Evolutionary conservation across 2,113 vertebrate species (phyloP), one percentile per base, ranked within the genome.

Genomic region (Hyaena hyaena): DNA sequence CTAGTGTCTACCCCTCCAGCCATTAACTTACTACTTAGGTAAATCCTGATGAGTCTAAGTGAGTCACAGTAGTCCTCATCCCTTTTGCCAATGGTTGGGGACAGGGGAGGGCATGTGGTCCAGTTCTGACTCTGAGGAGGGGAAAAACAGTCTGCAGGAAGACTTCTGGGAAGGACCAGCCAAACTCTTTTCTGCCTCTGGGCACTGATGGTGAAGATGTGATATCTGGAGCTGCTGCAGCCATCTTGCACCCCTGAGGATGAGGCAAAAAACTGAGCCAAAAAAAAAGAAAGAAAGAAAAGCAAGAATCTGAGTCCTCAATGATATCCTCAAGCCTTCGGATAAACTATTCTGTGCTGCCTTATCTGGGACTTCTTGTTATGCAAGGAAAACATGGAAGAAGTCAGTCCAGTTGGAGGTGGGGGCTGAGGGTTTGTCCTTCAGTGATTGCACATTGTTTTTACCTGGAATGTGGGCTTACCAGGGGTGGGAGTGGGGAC

Each of bases 131-230:
- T 21, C 33, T 16, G 43, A 68, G n/a, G 55, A 90, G 26, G 26
- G 28, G 73, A 93, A 31, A 53, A 84, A 77, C 2, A 6, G 82
- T 53, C 53, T 71, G 33, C n/a, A 28, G 15, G n/a, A 33, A 31
- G 61, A 43, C 50, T 69, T 68, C 68, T n/a, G 76, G 86, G 65
- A 79, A 93, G 55, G 3, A 68, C 45, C 76, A 66, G 76, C 33
- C 31, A 55, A 63, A 35, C 23, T 14, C 43, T 61, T 83, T 93
- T n/a, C 86, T 96, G 50, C 43, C 69, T 65, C 90, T 88, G 65
- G 76, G 39, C 24, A n/a, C 77, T 3, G 10, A 19, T 10, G 53
- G n/a, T 23, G 66, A 63, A 1, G 33, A 4, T 33, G 65, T 39
- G 84, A 82, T 19, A 10, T 84, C 58, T 4, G 19, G 93, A 82